Base-by-base conservation (phyloP, 2,113 vertebrate genomes). In the Esox niger region DNA sequence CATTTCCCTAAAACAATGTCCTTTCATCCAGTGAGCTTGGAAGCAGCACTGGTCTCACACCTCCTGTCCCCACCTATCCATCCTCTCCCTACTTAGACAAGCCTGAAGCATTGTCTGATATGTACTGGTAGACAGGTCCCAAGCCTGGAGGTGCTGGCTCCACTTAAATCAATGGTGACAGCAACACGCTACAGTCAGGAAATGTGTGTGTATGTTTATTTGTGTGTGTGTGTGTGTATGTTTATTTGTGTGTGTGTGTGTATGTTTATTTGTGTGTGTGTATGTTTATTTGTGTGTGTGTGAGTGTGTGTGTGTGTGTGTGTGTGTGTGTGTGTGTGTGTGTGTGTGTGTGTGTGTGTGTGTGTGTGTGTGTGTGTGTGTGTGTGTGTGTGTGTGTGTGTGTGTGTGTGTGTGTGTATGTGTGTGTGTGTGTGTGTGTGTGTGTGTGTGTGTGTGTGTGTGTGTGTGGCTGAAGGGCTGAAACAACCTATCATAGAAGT, bases 41-140 rank as follows among this genome's bases (percentile, higher is more conserved):
- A 7, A 46, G 11, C 38, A 43, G 55, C 26, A 61, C 38, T 68
- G 35, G 43, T 43, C 23, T 46, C 66, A 74, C 59, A 21, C 62
- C 0, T 38, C 43, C 55, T 4, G 8, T 17, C 3, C 38, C 38
- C 38, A 4, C 38, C 38, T 43, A 4, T 43, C 38, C 59, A 49
- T 52, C 17, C 55, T 64, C 69, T 21, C 56, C 43, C 52, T 15
- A 32, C 47, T 55, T 49, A 70, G 20, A 30, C 26, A 64, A 35
- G 43, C 31, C 49, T 20, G 13, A 59, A 27, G 25, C 46, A 35
- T 58, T 61, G 62, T 66, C 47, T n/a, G 74, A 15, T 67, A 79
- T 81, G 79, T 78, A 79, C 79, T 78, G 70, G 79, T 75, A 76
- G 77, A 55, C 60, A 31, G 60, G 21, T 29, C 70, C 64, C 54